These are phyloP conservation scores for Xestia xanthographa DNA, from an alignment of 2,888 invertebrate genomes.

Conservation along the genomic window DNA sequence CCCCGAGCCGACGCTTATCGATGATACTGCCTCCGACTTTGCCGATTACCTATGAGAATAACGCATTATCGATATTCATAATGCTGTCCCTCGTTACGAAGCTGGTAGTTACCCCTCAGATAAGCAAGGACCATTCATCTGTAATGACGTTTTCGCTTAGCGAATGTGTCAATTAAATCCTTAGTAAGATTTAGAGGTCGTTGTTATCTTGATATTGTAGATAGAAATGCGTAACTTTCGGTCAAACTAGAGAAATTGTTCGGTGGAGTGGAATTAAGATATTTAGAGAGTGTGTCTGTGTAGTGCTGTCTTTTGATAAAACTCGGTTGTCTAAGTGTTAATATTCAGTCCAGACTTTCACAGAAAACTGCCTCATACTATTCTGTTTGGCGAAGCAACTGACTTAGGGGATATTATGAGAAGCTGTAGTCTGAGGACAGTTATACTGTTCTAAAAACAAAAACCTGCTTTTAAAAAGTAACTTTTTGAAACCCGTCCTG, in stretches of 20 bases:
- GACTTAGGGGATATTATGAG: background rate
- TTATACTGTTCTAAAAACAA: background rate
- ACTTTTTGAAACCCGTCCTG: background rate
- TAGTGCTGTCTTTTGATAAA: constrained; percentile 17
- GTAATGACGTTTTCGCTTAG: constrained; percentile 59
- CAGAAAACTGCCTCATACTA: background rate
- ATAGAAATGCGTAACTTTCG: constrained; percentile 55
- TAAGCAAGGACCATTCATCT: constrained; percentile 55
- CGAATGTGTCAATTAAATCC: constrained; percentile 65
- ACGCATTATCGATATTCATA: constrained; percentile 79
- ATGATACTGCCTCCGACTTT: constrained; percentile 75
- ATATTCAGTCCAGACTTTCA: background rate
- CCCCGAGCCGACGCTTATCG: constrained; percentile 78
- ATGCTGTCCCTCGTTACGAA: constrained; percentile 77
- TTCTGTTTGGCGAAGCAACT: background rate
- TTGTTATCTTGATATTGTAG: constrained; percentile 54
- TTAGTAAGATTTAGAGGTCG: constrained; percentile 43
- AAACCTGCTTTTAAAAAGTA: background rate
- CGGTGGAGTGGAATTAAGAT: constrained; percentile 46
- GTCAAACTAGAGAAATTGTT: constrained; percentile 54
- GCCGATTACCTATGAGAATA: constrained; percentile 71
- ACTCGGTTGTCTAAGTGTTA: constrained; percentile 21
- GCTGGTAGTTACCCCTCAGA: constrained; percentile 50
- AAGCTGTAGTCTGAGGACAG: background rate
- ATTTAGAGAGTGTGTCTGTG: constrained; percentile 25